Percentiles rank a stretch among this genome's conserved stretches.
Conservation (phyloP, 2,797 vertebrate genomes). For the Gallinago stenura region DNA sequence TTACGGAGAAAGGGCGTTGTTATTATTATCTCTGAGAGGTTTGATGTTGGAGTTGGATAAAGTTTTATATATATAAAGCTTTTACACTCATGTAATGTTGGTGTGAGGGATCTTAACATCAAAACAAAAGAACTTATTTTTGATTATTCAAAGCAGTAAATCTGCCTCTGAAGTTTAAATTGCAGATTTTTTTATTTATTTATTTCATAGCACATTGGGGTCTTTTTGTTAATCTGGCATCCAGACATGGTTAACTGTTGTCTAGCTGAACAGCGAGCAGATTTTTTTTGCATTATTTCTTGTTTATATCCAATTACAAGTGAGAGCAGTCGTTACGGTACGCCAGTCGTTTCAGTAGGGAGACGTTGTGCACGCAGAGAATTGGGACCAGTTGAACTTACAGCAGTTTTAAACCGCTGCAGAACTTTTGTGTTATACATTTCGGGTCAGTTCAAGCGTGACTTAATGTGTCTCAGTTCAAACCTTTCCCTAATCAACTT, state of each 20-base stretch:
- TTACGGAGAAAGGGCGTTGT: not conserved
- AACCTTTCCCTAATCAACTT: conserved; percentile 28
- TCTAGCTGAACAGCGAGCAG: conserved; percentile 32
- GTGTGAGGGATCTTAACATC: not conserved
- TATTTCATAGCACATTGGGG: not conserved
- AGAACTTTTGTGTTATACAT: not conserved
- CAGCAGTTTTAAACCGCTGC: not conserved
- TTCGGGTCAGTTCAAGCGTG: not conserved
- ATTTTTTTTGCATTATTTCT: conserved; percentile 45
- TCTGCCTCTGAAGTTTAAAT: conserved; percentile 20
- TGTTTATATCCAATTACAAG: conserved; percentile 36
- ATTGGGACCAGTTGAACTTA: not conserved
- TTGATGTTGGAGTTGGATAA: not conserved
- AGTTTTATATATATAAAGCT: not conserved
- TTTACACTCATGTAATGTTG: not conserved
- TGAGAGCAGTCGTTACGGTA: not conserved
- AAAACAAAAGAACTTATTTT: conserved; percentile 14
- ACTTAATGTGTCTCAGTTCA: not conserved
- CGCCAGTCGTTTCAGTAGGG: not conserved
- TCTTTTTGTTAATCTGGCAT: conserved; percentile 36
- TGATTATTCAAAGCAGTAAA: conserved; percentile 34
- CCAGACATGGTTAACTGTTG: conserved; percentile 49
- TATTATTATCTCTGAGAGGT: not conserved
- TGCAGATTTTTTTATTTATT: not conserved
- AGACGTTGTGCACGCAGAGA: not conserved